Base-by-base conservation (phyloP, 2,797 vertebrate genomes). In the Rhabdophis nuchalis region DNA sequence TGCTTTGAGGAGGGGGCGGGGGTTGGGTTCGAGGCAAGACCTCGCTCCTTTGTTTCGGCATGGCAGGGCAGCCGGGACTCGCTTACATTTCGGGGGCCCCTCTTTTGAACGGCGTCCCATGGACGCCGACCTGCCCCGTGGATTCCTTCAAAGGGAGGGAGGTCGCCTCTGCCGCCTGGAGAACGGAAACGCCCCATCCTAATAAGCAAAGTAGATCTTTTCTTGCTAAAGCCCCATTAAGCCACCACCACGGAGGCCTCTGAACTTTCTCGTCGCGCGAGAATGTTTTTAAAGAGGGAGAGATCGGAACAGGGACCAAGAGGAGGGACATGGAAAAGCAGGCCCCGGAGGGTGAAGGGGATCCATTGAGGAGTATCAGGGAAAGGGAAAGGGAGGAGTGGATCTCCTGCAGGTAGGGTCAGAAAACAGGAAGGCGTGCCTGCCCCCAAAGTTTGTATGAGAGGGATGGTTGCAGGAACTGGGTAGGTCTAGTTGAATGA, bases 1-100 rank as follows among this genome's bases (percentile, higher is more conserved):
- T 41, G 87, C 20, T 20, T 57, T 57, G 46, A 50, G 18, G 56
- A n/a, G n/a, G n/a, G n/a, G n/a, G n/a, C n/a, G n/a, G n/a, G 0
- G 0, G 4, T 6, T 16, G 46, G 46, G 89, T 93, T 94, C 92
- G 77, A 88, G 86, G 46, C 46, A 77, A 88, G 82, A 92, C 92
- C 94, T 85, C 58, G 86, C 95, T 93, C 93, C 86, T 91, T 9
- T 0, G 25, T 89, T 18, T 72, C 32, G 72, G 41, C 27, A 52
- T 50, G 88, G 86, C 64, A 91, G 94, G 6, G 6, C 41, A 1
- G 23, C 27, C 41, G 52, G 1, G 25, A 20, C 18, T 23, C 88
- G 36, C 61, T 88, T 88, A n/a, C 60, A 56, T 87, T 41, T 86
- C 89, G 85, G 57, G 87, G 60, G 4, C 18, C 58, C n/a, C n/a